Conservation (phyloP, 2,113 vertebrate genomes). For the Chionomys nivalis region DNA sequence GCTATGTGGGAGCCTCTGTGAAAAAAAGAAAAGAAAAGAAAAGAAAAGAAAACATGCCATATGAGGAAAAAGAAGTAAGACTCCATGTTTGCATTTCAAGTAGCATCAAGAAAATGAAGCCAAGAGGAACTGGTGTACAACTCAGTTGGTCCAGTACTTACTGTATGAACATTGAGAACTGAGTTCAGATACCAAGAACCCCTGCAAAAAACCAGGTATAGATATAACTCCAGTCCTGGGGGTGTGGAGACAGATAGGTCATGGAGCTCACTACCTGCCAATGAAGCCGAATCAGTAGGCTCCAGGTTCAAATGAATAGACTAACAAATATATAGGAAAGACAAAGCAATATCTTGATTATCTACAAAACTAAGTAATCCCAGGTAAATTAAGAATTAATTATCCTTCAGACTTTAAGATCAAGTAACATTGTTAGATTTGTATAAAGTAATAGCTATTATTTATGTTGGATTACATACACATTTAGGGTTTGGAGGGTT, state of each 20-base stretch:
- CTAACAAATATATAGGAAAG: slow-evolving; percentile 7
- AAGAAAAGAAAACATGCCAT: background rate
- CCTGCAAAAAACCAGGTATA: background rate
- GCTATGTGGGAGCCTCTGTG: background rate
- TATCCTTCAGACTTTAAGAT: background rate
- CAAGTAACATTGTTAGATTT: slow-evolving; percentile 11
- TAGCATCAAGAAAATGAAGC: background rate
- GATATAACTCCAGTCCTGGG: background rate
- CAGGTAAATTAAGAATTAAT: slow-evolving; percentile 26
- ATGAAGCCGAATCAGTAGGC: background rate
- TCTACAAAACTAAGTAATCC: background rate
- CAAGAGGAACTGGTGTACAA: background rate
- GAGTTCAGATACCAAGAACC: background rate
- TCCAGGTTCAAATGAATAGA: background rate
- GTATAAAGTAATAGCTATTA: slow-evolving; percentile 4
- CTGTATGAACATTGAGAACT: background rate
- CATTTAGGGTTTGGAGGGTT: background rate
- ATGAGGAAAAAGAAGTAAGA: background rate
- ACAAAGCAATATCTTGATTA: slow-evolving; percentile 20
- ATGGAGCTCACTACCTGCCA: background rate
- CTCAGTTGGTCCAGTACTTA: background rate
- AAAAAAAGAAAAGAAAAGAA: background rate
- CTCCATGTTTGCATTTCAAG: background rate
- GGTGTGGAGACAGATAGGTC: background rate
- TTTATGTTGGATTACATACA: slow-evolving; percentile 12